Percentiles rank a stretch among this genome's conserved stretches.
Conservation (phyloP, 1,140 invertebrate genomes). For the Tetramorium parvispinum region DNA sequence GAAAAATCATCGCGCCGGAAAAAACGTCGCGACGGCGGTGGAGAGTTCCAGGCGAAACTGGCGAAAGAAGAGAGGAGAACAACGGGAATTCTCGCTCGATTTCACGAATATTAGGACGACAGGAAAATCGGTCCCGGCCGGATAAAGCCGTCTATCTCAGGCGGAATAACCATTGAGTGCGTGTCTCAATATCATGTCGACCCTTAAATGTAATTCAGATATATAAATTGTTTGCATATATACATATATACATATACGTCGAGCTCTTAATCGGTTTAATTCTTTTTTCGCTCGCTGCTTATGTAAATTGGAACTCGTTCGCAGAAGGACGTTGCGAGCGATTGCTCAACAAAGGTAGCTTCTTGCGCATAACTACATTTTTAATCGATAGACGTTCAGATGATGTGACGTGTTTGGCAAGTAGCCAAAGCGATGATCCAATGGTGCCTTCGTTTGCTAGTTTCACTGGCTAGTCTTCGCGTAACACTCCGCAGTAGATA, state of each 20-base stretch:
- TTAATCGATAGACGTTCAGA: constrained; percentile 34
- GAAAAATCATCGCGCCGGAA: constrained; percentile 80
- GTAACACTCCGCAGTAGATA: constrained; percentile 42
- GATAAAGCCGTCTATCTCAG: constrained; percentile 30
- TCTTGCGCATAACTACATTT: constrained; percentile 23
- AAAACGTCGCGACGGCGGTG: constrained; percentile 74
- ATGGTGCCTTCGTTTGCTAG: background rate
- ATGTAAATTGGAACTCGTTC: background rate
- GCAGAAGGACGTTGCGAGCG: background rate
- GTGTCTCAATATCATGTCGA: background rate
- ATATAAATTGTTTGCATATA: background rate
- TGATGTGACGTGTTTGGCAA: constrained; percentile 2
- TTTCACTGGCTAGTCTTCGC: constrained; percentile 15
- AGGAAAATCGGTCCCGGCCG: constrained; percentile 13
- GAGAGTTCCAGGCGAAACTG: constrained; percentile 39
- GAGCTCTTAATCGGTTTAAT: background rate
- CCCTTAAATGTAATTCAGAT: background rate
- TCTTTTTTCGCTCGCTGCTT: background rate
- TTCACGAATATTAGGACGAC: constrained; percentile 46
- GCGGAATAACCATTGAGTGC: background rate
- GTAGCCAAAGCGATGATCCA: background rate
- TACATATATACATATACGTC: background rate
- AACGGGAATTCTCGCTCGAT: constrained; percentile 54
- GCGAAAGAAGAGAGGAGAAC: constrained; percentile 31
- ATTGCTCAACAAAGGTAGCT: background rate